Percentiles rank a stretch among this genome's conserved stretches.
Conservation (phyloP, 2,113 vertebrate genomes). For the Hemiscyllium ocellatum region DNA sequence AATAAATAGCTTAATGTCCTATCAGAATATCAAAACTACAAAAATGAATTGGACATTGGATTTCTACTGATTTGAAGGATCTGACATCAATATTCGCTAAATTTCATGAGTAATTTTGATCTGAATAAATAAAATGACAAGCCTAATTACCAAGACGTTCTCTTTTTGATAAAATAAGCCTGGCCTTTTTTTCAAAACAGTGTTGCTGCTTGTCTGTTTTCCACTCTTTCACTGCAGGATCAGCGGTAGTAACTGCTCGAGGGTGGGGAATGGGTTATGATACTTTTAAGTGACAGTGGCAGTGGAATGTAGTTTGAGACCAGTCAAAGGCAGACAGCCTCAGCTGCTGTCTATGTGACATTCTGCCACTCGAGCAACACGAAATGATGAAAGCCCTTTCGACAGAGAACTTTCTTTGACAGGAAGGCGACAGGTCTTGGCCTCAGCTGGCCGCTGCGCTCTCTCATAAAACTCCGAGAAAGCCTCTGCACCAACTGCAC, state of each 20-base stretch:
- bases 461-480: conserved; percentile 67
- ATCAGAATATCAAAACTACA: not conserved
- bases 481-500: conserved; percentile 52
- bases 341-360: conserved; percentile 94
- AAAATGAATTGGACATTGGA: conserved; percentile 1
- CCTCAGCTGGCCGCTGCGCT: conserved; percentile 75
- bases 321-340: conserved; percentile 82
- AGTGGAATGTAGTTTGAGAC: conserved; percentile 88
- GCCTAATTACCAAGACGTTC: conserved; percentile 11
- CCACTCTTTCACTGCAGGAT: conserved; percentile 65
- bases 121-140: not conserved
- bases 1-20: not conserved
- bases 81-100: not conserved
- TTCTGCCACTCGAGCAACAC: conserved; percentile 77
- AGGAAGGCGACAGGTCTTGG: conserved; percentile 87
- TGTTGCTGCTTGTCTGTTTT: conserved; percentile 22
- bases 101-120: not conserved
- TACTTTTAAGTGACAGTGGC: conserved; percentile 82
- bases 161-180: conserved; percentile 37
- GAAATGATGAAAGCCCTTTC: conserved; percentile 80
- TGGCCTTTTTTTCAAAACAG: conserved; percentile 10
- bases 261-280: conserved; percentile 54
- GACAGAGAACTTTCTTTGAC: conserved; percentile 90
- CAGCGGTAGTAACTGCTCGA: conserved; percentile 79
- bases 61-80: conserved; percentile 1